Base-by-base conservation (phyloP, 2,113 vertebrate species). In the Cinclus cinclus region DNA sequence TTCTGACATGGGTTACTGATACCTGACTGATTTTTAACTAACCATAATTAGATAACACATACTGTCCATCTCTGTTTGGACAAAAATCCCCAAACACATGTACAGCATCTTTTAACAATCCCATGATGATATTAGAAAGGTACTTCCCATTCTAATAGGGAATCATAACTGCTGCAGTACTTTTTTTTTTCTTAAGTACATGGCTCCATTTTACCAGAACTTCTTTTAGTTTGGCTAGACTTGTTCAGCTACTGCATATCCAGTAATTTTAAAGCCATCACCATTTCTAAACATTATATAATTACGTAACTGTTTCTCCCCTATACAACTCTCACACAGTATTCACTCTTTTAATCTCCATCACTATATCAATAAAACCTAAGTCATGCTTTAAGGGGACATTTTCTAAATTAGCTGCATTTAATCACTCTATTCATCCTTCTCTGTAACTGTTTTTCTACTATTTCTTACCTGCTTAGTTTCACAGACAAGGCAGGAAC, bases 391-490 rank as follows among this genome's bases (percentile, higher is more conserved):
- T 59, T 56, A 53, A 76, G 35, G 19, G 12, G 31, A 28, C 16
- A 17, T 71, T 79, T 84, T 41, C 21, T 55, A 47, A 52, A 58
- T 20, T 1, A 42, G 58, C 6, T 42, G 28, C 22, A 24, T 50
- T 76, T 64, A 52, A 67, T 24, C 0, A 0, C 4, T 30, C 9
- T 35, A 15, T 9, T 69, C 13, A 41, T 49, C 27, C 41, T 64
- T 31, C 37, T 70, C 59, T 16, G 15, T 30, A 28, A 30, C 23
- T 2, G 7, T 27, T 77, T 69, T 83, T 41, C 50, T 83, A 23
- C 28, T 83, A 53, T 30, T 70, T 95, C 37, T 42, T 50, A 81
- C 18, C 55, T 75, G 28, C 14, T 44, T 19, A 27, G 21, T 59
- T 82, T 41, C 59, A 69, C 0, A 87, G 50, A n/a, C 15, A 37